Conservation (phyloP, 2,797 vertebrate species). For the Dipus sagitta region DNA sequence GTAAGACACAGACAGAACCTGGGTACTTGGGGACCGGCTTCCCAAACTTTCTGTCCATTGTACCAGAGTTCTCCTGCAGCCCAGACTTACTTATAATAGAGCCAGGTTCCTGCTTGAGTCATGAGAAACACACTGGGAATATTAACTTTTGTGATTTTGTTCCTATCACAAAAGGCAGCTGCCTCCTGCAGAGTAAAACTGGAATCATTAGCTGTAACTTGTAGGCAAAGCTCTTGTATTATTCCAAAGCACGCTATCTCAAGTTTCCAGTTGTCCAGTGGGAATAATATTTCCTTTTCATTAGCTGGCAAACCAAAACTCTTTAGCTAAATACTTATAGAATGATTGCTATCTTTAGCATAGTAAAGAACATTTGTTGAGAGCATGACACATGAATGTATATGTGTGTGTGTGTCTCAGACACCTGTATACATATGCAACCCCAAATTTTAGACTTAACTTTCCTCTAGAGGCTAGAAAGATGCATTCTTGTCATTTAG, state of each 20-base stretch:
- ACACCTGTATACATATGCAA: not conserved
- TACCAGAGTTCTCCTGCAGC: not conserved
- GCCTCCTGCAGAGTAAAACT: conserved; percentile 39
- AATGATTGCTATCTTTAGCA: not conserved
- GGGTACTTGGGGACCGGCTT: not conserved
- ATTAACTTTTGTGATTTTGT: conserved; percentile 45
- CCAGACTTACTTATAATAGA: conserved; percentile 25
- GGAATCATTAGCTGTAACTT: not conserved
- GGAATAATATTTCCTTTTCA: conserved; percentile 19
- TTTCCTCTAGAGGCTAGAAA: conserved; percentile 24
- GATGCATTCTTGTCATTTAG: not conserved
- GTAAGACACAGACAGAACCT: conserved; percentile 22
- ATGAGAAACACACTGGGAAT: not conserved
- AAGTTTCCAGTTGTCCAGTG: not conserved
- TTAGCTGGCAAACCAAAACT: conserved; percentile 20
- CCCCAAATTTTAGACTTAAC: not conserved
- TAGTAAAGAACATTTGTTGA: not conserved
- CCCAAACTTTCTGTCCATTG: not conserved
- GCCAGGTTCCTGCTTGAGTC: not conserved
- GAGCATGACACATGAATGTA: not conserved
- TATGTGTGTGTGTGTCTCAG: not conserved
- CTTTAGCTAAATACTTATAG: conserved; percentile 40
- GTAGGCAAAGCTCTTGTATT: not conserved
- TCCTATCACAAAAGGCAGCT: conserved; percentile 2
- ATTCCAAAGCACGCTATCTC: not conserved